Base-by-base conservation (phyloP, 2,113 vertebrate genomes). In the Oophaga pumilio region DNA sequence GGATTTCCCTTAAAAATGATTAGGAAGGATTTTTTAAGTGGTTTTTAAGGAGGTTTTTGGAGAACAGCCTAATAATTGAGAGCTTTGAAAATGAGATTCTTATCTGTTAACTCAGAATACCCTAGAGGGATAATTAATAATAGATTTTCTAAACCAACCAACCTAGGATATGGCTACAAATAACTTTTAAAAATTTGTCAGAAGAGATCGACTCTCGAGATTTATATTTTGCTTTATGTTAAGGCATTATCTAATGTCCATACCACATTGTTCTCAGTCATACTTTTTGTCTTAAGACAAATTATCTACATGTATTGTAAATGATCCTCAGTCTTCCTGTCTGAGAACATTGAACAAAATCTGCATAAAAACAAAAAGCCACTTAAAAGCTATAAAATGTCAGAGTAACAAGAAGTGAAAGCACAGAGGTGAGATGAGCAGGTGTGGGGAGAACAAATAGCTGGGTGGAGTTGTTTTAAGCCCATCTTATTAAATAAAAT, bases 321-420 rank as follows among this genome's bases (percentile, higher is more conserved):
- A 64, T n/a, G 33, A 68, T 24, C 18, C 80, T 57, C 20, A 59
- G 52, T 49, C 62, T 87, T 82, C 86, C 86, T 79, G 74, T 80
- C 15, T 82, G 66, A 74, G 33, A 82, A 59, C 56, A 62, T 18
- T 22, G 33, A n/a, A 68, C 28, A 50, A 71, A 57, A 74, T 17
- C 11, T 60, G 68, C 56, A 62, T 20, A 24, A 82, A 87, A 82
- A 87, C 68, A 87, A 82, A 87, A 87, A 87, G 86, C 86, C 86
- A 87, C 86, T 82, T 87, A 62, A 87, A 87, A 87, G 86, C 53
- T 20, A 15, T 33, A 60, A 66, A 82, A 74, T 62, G 78, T 87
- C 79, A 73, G 18, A 24, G 20, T 52, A 73, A 22, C 49, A 69
- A 82, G 86, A 87, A 87, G 68, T 82, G 78, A 87, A 82, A 87